phyloP scores from a whole-genome alignment of 2,113 vertebrate species.

The Oceanodroma tethys region DNA sequence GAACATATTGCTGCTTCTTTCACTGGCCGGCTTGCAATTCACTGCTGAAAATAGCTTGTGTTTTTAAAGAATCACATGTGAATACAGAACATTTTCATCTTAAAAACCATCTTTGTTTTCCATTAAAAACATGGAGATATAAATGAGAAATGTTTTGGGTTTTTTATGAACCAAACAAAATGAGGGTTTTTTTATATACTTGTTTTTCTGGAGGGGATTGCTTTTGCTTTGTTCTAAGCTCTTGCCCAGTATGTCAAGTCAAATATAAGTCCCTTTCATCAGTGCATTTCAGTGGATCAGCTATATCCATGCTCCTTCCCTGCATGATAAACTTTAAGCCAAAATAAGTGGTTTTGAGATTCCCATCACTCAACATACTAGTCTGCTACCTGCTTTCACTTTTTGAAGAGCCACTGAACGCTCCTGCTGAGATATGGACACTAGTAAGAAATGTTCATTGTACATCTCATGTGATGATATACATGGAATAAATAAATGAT shows the following conservation, averaged over 20 bases:
- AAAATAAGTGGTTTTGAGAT: not conserved
- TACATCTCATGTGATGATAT: not conserved
- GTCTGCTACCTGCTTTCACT: not conserved
- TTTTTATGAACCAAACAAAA: conserved; percentile 13
- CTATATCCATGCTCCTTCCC: not conserved
- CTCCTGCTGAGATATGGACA: not conserved
- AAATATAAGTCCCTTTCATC: conserved; percentile 10
- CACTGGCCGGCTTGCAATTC: conserved; percentile 48
- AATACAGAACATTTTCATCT: conserved; percentile 48
- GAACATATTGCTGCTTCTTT: conserved; percentile 64
- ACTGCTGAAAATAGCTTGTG: conserved; percentile 56
- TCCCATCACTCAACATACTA: not conserved
- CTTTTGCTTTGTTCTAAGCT: conserved; percentile 38
- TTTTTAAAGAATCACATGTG: conserved; percentile 49
- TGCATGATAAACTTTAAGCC: not conserved
- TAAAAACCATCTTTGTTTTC: conserved; percentile 26
- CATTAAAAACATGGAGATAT: conserved; percentile 8
- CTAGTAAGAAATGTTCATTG: not conserved
- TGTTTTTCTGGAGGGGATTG: conserved; percentile 13
- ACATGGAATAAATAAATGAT: not conserved
- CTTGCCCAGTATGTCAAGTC: conserved; percentile 6
- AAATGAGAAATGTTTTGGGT: not conserved
- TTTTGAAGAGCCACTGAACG: not conserved
- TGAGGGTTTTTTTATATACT: not conserved
- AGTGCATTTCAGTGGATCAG: not conserved